A percentile compares a stretch with the other conserved stretches of the same genome.
Conservation (phyloP, 2,888 invertebrate genomes). For the Gisinianus flammeolus region DNA sequence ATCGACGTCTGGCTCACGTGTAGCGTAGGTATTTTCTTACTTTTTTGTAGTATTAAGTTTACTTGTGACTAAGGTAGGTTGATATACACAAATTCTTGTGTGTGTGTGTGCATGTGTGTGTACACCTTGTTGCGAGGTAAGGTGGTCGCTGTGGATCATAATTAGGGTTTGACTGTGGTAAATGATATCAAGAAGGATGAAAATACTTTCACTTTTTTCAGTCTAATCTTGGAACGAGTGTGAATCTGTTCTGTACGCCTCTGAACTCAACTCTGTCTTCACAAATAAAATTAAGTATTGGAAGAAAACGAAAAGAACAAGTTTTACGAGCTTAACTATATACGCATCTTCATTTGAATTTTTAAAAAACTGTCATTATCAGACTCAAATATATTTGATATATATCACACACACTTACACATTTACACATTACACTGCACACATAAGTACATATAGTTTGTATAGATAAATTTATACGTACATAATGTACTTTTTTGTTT, state of each 20-base stretch:
- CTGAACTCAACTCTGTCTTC: background rate
- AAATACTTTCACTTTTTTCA: constrained; percentile 25
- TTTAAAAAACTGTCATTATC: background rate
- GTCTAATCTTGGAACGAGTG: constrained; percentile 16
- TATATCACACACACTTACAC: no score
- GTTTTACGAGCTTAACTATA: background rate
- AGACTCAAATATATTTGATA: background rate
- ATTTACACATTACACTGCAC: no score
- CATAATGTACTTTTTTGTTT: background rate
- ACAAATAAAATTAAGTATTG: background rate
- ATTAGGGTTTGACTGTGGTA: constrained; percentile 6
- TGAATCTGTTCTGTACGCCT: background rate
- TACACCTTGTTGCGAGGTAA: constrained; percentile 9
- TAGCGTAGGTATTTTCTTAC: no score
- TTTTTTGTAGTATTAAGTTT: background rate
- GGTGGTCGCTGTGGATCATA: constrained; percentile 12
- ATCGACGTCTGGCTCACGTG: background rate
- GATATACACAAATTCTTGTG: no score
- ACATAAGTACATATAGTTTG: background rate
- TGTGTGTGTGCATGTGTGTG: no score
- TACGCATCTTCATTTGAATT: background rate
- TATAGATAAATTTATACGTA: background rate
- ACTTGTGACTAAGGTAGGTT: no score
- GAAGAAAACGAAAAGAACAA: background rate
- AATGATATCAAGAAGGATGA: background rate